Evolutionary conservation across 2,113 vertebrate species (phyloP).

Genomic region (Eudyptes chrysolophus): DNA sequence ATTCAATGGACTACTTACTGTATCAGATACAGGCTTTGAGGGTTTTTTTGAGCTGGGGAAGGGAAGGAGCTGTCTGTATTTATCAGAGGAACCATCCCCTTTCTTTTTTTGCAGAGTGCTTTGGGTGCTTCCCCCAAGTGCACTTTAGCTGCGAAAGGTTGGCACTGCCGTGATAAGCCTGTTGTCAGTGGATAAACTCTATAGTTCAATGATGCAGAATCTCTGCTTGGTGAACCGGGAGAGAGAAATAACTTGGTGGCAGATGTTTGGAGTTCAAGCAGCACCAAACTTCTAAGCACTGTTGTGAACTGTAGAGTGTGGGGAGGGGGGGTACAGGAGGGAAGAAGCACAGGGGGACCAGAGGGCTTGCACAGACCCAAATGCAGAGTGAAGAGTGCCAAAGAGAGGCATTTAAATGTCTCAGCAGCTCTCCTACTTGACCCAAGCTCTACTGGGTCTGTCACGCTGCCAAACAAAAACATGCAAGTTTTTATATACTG

Average conservation of each 20-base stretch:
- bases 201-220: conserved; percentile 31
- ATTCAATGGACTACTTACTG: background rate
- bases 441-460: background rate
- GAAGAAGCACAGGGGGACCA: accelerated
- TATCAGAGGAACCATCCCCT: background rate
- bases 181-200: background rate
- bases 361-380: background rate
- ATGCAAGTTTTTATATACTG: background rate
- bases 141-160: background rate
- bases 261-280: conserved; percentile 33
- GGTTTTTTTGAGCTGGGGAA: background rate
- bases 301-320: background rate
- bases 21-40: background rate
- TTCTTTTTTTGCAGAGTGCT: background rate
- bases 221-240: background rate
- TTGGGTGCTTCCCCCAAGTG: background rate
- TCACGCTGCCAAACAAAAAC: background rate
- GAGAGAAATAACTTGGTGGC: conserved; percentile 40
- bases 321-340: background rate
- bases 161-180: background rate
- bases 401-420: background rate
- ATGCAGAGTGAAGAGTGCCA: background rate
- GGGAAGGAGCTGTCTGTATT: background rate
- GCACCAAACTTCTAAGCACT: background rate
- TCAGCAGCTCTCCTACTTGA: background rate